These are phyloP conservation scores for Calidris pygmaea DNA, from an alignment of 2,113 vertebrate genomes.

Conservation along the genomic window DNA sequence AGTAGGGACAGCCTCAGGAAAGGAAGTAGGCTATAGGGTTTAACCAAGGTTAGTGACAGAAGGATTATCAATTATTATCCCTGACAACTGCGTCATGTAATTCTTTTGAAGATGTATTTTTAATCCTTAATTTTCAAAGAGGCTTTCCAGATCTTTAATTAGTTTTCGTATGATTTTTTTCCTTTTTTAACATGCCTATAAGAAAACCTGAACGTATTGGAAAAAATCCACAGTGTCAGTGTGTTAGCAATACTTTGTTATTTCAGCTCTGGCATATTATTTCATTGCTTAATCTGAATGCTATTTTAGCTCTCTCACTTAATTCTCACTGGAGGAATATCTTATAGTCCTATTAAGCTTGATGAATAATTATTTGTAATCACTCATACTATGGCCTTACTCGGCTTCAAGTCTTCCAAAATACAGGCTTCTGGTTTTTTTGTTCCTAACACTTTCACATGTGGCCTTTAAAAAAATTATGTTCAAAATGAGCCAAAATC, in stretches of 20 bases:
- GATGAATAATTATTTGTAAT: background rate
- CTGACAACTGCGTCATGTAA: background rate
- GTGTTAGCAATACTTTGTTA: background rate
- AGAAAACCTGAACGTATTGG: background rate
- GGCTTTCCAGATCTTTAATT: background rate
- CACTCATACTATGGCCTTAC: background rate
- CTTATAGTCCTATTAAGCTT: background rate
- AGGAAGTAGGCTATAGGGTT: background rate
- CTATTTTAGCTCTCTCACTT: background rate
- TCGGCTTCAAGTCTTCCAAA: background rate
- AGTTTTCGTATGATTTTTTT: background rate
- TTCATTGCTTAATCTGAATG: background rate
- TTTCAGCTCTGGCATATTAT: background rate
- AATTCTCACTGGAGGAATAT: background rate
- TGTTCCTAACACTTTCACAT: background rate
- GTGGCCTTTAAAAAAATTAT: background rate
- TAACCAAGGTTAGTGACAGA: background rate
- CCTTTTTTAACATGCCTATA: background rate
- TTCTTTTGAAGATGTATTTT: background rate
- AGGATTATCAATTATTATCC: conserved; percentile 5
- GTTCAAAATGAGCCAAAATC: background rate
- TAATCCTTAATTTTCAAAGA: background rate
- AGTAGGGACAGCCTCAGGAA: background rate
- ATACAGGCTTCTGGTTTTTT: background rate
- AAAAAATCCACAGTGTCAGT: background rate